Conservation (phyloP, 2,888 invertebrate species). For the Tholera decimalis region DNA sequence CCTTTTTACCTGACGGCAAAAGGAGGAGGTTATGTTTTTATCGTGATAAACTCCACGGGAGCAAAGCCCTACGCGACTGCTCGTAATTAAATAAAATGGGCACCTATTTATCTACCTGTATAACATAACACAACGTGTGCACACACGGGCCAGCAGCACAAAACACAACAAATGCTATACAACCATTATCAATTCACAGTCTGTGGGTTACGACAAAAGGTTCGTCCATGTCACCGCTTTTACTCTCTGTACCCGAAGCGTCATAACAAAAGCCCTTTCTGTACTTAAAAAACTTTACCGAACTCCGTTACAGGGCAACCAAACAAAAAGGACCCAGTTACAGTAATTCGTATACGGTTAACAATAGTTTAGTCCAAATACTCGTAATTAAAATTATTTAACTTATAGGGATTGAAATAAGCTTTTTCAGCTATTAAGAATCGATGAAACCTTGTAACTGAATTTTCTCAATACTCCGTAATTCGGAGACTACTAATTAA, state of each 20-base stretch:
- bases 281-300: slow-evolving; percentile 73
- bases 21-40: too few species aligned
- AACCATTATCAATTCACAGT: slow-evolving; percentile 87
- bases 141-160: slow-evolving; percentile 55
- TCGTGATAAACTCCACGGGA: too few species aligned
- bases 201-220: slow-evolving; percentile 84
- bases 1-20: too few species aligned
- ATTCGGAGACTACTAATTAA: not conserved
- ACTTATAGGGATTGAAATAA: not conserved
- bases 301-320: slow-evolving; percentile 61
- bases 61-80: too few species aligned
- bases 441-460: not conserved
- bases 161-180: slow-evolving; percentile 78
- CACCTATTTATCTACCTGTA: slow-evolving; percentile 20
- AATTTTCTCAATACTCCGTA: not conserved
- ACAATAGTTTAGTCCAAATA: slow-evolving; percentile 45
- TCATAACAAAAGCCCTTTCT: slow-evolving; percentile 78
- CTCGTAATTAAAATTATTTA: not conserved
- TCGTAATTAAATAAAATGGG: slow-evolving; percentile 19
- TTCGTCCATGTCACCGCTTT: slow-evolving; percentile 79
- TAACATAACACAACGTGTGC: slow-evolving; percentile 42
- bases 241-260: slow-evolving; percentile 71
- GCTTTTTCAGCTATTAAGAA: not conserved
- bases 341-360: slow-evolving; percentile 46
- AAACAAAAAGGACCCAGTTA: slow-evolving; percentile 57